Evolutionary conservation across 37 sponge, comb jelly and placozoan genomes (phyloP), one percentile per base, ranked within the genome.

Genomic region (Dysidea cf. avara): DNA sequence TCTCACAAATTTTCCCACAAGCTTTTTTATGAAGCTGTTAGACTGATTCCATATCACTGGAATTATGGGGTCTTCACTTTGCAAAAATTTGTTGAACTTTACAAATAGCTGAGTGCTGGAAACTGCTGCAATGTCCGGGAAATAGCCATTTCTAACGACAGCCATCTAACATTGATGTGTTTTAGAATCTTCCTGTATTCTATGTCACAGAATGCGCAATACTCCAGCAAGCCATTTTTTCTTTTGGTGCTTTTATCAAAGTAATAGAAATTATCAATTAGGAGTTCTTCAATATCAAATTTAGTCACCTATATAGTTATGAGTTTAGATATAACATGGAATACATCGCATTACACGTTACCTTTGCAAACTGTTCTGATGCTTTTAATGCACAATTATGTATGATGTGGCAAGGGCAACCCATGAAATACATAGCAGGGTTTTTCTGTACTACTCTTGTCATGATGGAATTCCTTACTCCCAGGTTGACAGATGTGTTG

Each of bases 401-500:
- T 2, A 70, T 34, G 7, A 76, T 83, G 47, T 75, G 83, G 43
- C 83, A 83, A 35, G 76, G 82, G 52, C 82, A 73, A 9, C 82
- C 82, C 75, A 68, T 82, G 48, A 74, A 74, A 59, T 75, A 82
- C 39, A 46, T 49, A 21, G 68, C 37, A 48, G 68, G 53, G 43
- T 82, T 66, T 52, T 76, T 29, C 50, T 83, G 61, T 21, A 59
- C 53, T 43, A 75, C 83, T 50, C 70, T 24, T 16, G 83, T 59
- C 51, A 31, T 67, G 13, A 82, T 71, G 36, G 79, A 82, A 24
- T 87, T 71, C 22, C 62, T 53, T 24, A 33, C 68, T 21, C 81
- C 90, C 21, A 83, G 22, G 39, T 87, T 81, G 6, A 87, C 88
- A 25, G 75, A 78, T 25, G 83, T 78, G 75, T 88, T 88, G 32